Base-by-base conservation (phyloP, 2,888 invertebrate species). In the Platycnemis pennipes region DNA sequence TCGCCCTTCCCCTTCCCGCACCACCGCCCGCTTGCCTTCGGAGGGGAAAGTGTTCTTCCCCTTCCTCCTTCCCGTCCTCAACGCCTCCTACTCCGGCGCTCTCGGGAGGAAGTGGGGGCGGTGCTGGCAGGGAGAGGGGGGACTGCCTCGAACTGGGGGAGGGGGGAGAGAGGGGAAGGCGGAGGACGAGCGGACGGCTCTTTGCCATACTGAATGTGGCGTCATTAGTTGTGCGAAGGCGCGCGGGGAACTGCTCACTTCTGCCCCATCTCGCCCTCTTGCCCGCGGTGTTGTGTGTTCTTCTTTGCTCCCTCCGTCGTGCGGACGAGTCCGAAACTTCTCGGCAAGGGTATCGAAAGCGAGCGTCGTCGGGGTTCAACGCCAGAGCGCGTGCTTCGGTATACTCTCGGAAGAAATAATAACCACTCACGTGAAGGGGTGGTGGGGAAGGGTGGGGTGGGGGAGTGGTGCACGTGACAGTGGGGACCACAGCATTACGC, bases 221-320 rank as follows among this genome's bases (percentile, higher is more conserved):
- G 94, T 94, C 85, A 94, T 94, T 94, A 94, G 94, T 94, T 87
- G 94, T 46, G 94, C 56, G 85, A 49, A 42, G 69, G 53, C 37
- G 44, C 91, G 56, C 91, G 63, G 44, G 45, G 91, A 91, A 44
- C 56, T 22, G 91, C 19, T 56, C 63, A 26, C n/a, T 63, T 44
- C 91, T 31, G 49, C 19, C 49, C 49, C 49, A 16, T 19, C 49
- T 49, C 49, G 49, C 49, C 49, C 49, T 3, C 2, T 49, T 11
- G 11, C 13, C 49, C 19, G 49, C 49, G 49, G 19, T 19, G 11
- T 0, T 49, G 31, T 77, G 77, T 37, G 69, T 69, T n/a, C 69
- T 22, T 37, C 37, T 5, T 77, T 37, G 31, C 26, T 1, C 37
- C 22, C 26, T 63, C 63, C 19, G 11, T 63, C 63, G 63, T 63